Base-by-base conservation (phyloP, 2,888 invertebrate genomes). In the Brassicogethes aeneus region DNA sequence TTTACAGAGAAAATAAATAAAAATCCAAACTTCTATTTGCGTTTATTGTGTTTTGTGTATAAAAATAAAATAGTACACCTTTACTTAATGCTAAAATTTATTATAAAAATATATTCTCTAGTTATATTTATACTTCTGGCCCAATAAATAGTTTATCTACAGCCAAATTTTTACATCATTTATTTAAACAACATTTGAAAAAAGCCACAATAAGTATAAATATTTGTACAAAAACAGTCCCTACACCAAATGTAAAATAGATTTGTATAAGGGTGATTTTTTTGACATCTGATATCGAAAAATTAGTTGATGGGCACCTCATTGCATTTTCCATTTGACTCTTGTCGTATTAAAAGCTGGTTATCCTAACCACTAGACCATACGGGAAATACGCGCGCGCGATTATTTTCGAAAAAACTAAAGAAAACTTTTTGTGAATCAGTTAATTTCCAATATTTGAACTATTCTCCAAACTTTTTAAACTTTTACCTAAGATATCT, bases 21-120 rank as follows among this genome's bases (percentile, higher is more conserved):
- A 37, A 37, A 37, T 17, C 23, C 2, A 29, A 23, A 14, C 32
- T 38, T 46, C 15, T 46, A 32, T 41, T 36, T 51, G 45, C 46
- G 45, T 49, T 51, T 48, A 52, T 50, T 23, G 10, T 32, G 14
- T 32, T 32, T 32, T 32, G 3, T 34, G 36, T 43, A 47, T 57
- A 55, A 53, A 59, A 58, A 61, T 55, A 59, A 61, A 60, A 61
- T 61, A 60, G 59, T 60, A 61, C 60, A 59, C 60, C 60, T 58
- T 49, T 52, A 43, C 51, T 52, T 56, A 54, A 48, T 43, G 38
- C 51, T 53, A 55, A 37, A 33, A 43, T 46, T 46, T 37, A 40
- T 8, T 39, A 43, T 43, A 44, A 35, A 40, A 38, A 23, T 7
- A 23, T 23, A 7, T 5, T 23, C 10, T 7, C 23, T 7, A 33